Percentiles rank a stretch among this genome's conserved stretches.
Evolutionary conservation across 2,113 vertebrate species (phyloP).

Genomic region (Sinocyclocheilus maitianheensis): DNA sequence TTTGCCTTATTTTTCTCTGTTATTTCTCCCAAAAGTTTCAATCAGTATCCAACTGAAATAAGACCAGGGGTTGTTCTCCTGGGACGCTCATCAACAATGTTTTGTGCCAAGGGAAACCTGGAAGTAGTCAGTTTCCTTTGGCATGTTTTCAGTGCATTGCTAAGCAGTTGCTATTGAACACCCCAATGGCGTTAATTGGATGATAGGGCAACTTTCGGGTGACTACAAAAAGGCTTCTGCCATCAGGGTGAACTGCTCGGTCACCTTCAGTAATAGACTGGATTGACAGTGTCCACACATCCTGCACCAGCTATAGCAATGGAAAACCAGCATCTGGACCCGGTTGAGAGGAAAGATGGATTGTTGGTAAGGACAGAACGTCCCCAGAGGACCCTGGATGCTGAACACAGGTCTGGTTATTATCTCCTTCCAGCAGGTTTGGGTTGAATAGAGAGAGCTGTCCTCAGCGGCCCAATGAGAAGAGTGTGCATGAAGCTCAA

Average conservation of each 20-base stretch:
- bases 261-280: not conserved
- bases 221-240: not conserved
- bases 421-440: constrained; percentile 22
- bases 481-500: constrained; percentile 15
- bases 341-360: constrained; percentile 4
- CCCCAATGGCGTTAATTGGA: constrained; percentile 35
- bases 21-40: constrained; percentile 10
- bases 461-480: not conserved
- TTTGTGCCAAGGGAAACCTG: constrained; percentile 44
- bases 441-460: not conserved
- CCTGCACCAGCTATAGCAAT: not conserved
- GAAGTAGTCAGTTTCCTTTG: constrained; percentile 33
- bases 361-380: not conserved
- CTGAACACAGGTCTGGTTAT: constrained; percentile 5
- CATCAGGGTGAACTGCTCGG: not conserved
- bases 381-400: not conserved
- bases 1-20: not conserved
- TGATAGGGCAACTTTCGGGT: not conserved
- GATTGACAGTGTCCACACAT: not conserved
- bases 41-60: not conserved
- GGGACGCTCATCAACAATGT: not conserved
- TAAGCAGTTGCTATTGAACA: constrained; percentile 48
- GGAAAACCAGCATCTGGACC: not conserved
- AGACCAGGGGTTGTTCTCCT: not conserved
- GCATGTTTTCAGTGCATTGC: not conserved